Evolutionary conservation across 2,888 invertebrate genomes (phyloP), one percentile per base, ranked within the genome.

Genomic region (Lottia gigantea): DNA sequence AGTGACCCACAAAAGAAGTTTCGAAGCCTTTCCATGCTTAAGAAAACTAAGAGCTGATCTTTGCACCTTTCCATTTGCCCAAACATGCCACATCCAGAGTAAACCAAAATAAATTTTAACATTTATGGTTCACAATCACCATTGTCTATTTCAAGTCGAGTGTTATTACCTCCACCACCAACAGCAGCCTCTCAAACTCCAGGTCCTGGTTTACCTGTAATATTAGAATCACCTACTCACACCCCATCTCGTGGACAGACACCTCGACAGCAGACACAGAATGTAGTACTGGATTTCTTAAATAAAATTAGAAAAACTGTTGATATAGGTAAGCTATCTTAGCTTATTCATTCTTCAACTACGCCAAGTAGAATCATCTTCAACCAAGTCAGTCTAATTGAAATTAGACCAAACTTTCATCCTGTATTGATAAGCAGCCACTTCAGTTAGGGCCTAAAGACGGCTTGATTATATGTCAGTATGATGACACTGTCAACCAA

Each of bases 81-180:
- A n/a, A n/a, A 31, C 46, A 3, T 65, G 16, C 15, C 1, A 19
- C 16, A 16, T 31, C 19, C 23, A 15, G 16, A 15, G 46, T 7
- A 23, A 55, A 15, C 66, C 4, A 6, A 2, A 63, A 47, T 6
- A 23, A 69, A 31, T 23, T 47, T 69, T 45, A 14, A 25, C 46
- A 16, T 45, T 55, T 64, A 8, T 47, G 12, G 62, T n/a, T 25
- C 40, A 45, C 12, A 7, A 7, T 46, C 23, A n/a, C 26, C 12
- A 62, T 26, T 67, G 1, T n/a, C 47, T 61, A 47, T 23, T 72
- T 74, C n/a, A 76, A 83, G 83, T 70, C 83, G 83, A n/a, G 74
- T 82, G 15, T 64, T 83, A 55, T 74, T 85, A 26, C 84, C 84
- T 11, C 84, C 84, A 11, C 84, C 84, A 12, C 19, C 55, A 55